Evolutionary conservation across 2,888 invertebrate species (phyloP).

Genomic region (Zonitis immaculata): DNA sequence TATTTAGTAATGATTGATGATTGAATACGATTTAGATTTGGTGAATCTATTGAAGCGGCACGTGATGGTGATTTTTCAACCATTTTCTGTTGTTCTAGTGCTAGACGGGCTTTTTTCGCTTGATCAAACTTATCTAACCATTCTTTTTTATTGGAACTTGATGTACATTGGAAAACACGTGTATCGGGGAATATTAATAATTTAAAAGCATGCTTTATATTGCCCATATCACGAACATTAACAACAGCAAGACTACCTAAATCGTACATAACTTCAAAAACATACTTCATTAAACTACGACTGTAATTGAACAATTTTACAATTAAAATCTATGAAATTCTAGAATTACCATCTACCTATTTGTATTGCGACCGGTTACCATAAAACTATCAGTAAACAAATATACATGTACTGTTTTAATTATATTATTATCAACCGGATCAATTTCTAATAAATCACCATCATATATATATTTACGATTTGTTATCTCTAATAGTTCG

Average conservation of each 20-base stretch:
- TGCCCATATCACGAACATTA: slow-evolving; percentile 86
- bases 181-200: slow-evolving; percentile 91
- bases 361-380: slow-evolving; percentile 76
- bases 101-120: slow-evolving; percentile 76
- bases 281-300: slow-evolving; percentile 74
- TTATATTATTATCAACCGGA: slow-evolving; percentile 76
- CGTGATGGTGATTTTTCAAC: slow-evolving; percentile 49
- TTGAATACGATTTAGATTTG: slow-evolving; percentile 45
- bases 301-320: too few relatives aligned
- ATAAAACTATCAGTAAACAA: slow-evolving; percentile 89
- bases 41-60: slow-evolving; percentile 49
- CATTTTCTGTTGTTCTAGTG: slow-evolving; percentile 55
- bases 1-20: slow-evolving; percentile 3
- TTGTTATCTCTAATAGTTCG: slow-evolving; percentile 72
- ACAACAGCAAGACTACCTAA: slow-evolving; percentile 89
- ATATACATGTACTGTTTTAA: slow-evolving; percentile 87
- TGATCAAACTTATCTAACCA: slow-evolving; percentile 92
- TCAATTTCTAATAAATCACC: slow-evolving; percentile 89
- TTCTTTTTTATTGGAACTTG: slow-evolving; percentile 68
- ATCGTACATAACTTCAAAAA: slow-evolving; percentile 79
- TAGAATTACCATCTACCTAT: too few relatives aligned
- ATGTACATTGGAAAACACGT: slow-evolving; percentile 85
- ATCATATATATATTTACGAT: slow-evolving; percentile 78
- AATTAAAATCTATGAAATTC: too few relatives aligned
- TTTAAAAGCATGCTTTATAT: slow-evolving; percentile 89